A percentile compares a stretch with the other conserved stretches of the same genome.
These are phyloP conservation scores for Dolichoris vasculosae DNA, from an alignment of 1,140 invertebrate species.

Conservation along the genomic window DNA sequence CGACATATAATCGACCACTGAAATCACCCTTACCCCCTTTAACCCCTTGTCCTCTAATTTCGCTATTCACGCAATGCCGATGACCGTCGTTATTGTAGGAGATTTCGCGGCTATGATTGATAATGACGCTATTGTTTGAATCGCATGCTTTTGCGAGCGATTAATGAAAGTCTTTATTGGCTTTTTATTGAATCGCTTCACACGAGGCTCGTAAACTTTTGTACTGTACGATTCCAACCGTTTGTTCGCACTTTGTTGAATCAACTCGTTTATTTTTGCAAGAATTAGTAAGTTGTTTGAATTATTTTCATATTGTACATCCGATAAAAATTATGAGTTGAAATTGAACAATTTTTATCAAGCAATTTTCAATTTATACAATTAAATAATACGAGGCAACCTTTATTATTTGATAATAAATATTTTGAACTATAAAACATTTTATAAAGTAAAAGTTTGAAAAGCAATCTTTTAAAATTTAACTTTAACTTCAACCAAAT, in stretches of 20 bases:
- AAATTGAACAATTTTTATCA: too few species aligned
- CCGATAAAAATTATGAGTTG: neutral
- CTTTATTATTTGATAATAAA: neutral
- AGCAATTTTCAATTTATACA: neutral
- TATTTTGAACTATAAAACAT: neutral
- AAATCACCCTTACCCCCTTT: neutral
- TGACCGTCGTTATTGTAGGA: constrained; percentile 3
- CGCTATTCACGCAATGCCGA: constrained; percentile 2
- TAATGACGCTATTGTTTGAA: constrained; percentile 45
- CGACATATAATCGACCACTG: constrained; percentile 62
- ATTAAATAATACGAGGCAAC: neutral
- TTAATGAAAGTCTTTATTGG: constrained; percentile 10
- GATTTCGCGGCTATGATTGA: constrained; percentile 34
- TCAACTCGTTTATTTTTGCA: neutral
- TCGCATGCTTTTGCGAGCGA: neutral
- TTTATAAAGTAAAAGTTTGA: neutral
- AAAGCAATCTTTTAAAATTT: neutral
- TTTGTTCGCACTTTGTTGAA: neutral
- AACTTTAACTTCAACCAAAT: neutral
- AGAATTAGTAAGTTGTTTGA: neutral
- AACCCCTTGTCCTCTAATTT: constrained; percentile 19
- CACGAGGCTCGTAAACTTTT: constrained; percentile 11
- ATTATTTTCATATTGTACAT: neutral
- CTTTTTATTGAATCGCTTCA: constrained; percentile 15
- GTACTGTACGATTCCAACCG: neutral